phyloP scores from a whole-genome alignment of 2,888 invertebrate species.

The Coelinius sp. region DNA sequence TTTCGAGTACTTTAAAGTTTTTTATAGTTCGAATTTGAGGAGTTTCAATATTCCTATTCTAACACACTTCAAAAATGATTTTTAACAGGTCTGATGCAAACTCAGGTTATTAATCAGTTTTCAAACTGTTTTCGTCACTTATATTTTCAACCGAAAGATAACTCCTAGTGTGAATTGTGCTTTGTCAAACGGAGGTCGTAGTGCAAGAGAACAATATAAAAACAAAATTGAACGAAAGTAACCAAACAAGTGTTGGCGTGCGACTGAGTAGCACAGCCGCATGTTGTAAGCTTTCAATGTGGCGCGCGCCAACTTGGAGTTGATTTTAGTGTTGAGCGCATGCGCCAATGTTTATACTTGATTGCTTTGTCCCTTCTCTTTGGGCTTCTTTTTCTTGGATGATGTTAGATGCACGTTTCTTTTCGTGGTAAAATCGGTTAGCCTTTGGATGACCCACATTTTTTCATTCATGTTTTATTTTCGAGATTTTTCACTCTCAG shows the following conservation, averaged over 20 bases:
- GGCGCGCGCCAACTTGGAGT: conserved; percentile 59
- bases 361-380: conserved; percentile 72
- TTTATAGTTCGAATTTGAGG: not conserved
- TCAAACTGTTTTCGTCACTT: not conserved
- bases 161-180: not conserved
- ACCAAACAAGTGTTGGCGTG: conserved; percentile 66
- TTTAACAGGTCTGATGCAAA: not conserved
- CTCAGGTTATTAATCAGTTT: not conserved
- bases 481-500: too few relatives aligned
- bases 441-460: too few relatives aligned
- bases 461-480: too few relatives aligned
- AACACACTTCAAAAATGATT: not conserved
- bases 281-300: conserved; percentile 70
- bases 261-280: conserved; percentile 66
- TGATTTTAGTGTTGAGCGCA: conserved; percentile 58
- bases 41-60: not conserved
- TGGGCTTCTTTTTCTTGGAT: conserved; percentile 72
- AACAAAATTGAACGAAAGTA: conserved; percentile 44
- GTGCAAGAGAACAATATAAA: not conserved
- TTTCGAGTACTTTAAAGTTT: not conserved
- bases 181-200: not conserved
- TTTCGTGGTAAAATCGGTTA: too few relatives aligned
- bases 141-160: not conserved
- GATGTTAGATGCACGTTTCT: conserved; percentile 57
- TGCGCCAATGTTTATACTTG: conserved; percentile 41